phyloP scores from a whole-genome alignment of 2,888 invertebrate species.

The Latheticus oryzae region DNA sequence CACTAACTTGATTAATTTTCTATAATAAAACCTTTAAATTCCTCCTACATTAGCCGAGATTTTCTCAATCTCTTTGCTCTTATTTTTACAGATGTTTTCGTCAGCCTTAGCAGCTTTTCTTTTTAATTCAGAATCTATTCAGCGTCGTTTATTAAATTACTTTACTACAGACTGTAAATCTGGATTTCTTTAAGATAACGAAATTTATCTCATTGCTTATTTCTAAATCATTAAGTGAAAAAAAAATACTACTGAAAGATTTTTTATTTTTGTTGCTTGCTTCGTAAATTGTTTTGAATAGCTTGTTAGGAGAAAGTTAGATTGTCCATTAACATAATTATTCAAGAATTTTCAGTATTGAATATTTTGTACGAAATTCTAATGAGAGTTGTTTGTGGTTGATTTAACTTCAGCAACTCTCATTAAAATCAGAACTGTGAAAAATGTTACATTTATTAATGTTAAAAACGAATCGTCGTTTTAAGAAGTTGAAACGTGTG shows the following conservation, averaged over 20 bases:
- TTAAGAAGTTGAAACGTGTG: slow-evolving; percentile 11
- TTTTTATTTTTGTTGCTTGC: too few relatives aligned
- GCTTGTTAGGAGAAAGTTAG: slow-evolving; percentile 22
- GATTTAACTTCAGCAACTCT: neutral
- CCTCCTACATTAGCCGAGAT: too few relatives aligned
- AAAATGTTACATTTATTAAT: too few relatives aligned
- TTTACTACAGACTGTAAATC: slow-evolving; percentile 3
- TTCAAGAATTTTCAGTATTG: slow-evolving; percentile 9
- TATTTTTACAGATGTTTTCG: slow-evolving; percentile 1
- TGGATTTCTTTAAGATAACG: too few relatives aligned
- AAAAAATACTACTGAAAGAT: too few relatives aligned
- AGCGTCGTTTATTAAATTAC: slow-evolving; percentile 25
- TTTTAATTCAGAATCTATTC: slow-evolving; percentile 22
- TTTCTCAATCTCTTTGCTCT: slow-evolving; percentile 13
- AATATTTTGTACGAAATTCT: slow-evolving; percentile 10
- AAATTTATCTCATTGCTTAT: too few relatives aligned
- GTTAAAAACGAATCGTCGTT: too few relatives aligned
- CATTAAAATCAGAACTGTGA: slow-evolving; percentile 14
- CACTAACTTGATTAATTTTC: too few relatives aligned
- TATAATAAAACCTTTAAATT: too few relatives aligned
- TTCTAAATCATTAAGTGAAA: too few relatives aligned
- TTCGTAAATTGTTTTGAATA: too few relatives aligned
- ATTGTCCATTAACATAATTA: slow-evolving; percentile 32
- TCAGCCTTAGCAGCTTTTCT: slow-evolving; percentile 11
- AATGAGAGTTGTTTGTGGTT: slow-evolving; percentile 6